A percentile compares a stretch with the other conserved stretches of the same genome.
Conservation (phyloP, 1,140 invertebrate genomes). For the Drosophila triauraria region DNA sequence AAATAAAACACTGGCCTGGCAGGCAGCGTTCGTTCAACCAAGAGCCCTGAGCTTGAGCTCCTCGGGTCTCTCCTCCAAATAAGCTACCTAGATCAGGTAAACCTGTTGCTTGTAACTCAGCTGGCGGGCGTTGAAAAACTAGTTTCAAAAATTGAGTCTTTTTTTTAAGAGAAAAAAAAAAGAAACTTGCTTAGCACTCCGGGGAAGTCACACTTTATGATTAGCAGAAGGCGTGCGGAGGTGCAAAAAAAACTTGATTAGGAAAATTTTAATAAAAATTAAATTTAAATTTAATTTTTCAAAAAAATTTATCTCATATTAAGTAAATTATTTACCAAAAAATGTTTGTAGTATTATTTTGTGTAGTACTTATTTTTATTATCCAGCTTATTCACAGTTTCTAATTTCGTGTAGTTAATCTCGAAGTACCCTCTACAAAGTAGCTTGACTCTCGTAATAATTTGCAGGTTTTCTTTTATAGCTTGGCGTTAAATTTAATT, state of each 20-base stretch:
- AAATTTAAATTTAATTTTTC: neutral
- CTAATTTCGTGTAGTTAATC: neutral
- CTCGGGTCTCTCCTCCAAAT: neutral
- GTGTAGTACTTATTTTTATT: neutral
- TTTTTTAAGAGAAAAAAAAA: neutral
- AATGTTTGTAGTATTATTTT: neutral
- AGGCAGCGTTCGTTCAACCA: constrained; percentile 64
- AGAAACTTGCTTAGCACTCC: constrained; percentile 4
- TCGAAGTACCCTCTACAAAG: neutral
- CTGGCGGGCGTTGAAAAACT: constrained; percentile 61
- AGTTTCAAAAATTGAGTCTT: constrained; percentile 38
- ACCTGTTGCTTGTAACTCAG: constrained; percentile 65
- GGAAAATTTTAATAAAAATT: neutral
- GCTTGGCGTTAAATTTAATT: constrained; percentile 2
- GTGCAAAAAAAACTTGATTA: neutral
- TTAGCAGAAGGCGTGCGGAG: constrained; percentile 2
- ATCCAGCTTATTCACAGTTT: neutral
- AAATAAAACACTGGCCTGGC: constrained; percentile 28
- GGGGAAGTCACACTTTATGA: constrained; percentile 19
- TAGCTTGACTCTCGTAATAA: neutral
- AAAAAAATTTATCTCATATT: no score
- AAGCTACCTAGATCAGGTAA: constrained; percentile 38
- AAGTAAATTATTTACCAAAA: neutral
- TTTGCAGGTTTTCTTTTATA: neutral
- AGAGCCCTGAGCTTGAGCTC: constrained; percentile 37